Conservation (phyloP, 1,140 invertebrate species). For the Fopius arisanus region DNA sequence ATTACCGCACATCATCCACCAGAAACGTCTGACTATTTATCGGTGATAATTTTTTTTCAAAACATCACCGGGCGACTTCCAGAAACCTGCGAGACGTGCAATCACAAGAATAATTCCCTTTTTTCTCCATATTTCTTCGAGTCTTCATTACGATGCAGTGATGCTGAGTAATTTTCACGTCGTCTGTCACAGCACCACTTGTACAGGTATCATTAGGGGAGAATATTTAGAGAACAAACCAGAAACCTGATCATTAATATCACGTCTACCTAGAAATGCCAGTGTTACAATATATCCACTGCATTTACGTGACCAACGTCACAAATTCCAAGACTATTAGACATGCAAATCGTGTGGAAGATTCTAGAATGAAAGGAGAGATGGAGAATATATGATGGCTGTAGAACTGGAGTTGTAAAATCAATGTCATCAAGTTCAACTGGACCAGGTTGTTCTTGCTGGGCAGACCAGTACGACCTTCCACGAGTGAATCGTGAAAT, state of each 20-base stretch:
- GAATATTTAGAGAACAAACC: background rate
- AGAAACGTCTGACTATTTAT: no score
- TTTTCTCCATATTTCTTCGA: background rate
- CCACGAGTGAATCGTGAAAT: background rate
- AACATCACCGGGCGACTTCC: no score
- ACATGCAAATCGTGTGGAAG: constrained; percentile 18
- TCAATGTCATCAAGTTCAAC: background rate
- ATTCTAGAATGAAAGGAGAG: background rate
- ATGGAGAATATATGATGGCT: background rate
- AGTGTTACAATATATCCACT: background rate
- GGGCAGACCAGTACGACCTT: background rate
- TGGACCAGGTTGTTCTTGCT: background rate
- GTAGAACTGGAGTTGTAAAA: background rate
- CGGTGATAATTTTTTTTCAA: no score
- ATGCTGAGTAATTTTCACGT: background rate
- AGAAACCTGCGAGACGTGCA: background rate
- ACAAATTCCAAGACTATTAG: background rate
- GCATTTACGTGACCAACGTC: constrained; percentile 16
- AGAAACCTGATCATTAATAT: constrained; percentile 10
- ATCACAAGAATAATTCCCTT: background rate
- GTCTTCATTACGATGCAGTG: background rate
- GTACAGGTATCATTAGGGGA: constrained; percentile 11
- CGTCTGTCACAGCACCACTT: background rate
- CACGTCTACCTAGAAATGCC: background rate
- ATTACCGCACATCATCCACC: no score